Percentiles rank a stretch among this genome's conserved stretches.
These are phyloP conservation scores for Odontamblyopus rebecca DNA, from an alignment of 2,797 vertebrate species.

Conservation along the genomic window DNA sequence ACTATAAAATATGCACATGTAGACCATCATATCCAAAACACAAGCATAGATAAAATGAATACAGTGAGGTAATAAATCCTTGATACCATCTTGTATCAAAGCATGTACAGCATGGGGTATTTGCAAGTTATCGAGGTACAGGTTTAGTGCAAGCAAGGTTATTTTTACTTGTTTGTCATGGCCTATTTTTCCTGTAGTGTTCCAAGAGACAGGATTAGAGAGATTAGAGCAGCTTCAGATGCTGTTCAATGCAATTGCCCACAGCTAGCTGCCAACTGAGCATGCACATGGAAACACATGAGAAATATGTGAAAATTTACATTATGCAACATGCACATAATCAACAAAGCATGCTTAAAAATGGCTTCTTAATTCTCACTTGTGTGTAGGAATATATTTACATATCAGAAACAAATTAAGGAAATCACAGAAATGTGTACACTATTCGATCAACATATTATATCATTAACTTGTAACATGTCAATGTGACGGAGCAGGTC, in stretches of 20 bases:
- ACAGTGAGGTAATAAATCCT: background rate
- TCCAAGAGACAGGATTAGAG: constrained; percentile 62
- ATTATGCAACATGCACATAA: too few species aligned
- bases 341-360: too few species aligned
- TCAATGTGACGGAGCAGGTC: too few species aligned
- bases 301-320: too few species aligned
- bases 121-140: background rate
- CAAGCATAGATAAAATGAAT: background rate
- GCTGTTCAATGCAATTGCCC: constrained; percentile 21
- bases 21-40: background rate
- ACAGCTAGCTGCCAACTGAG: constrained; percentile 21
- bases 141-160: constrained; percentile 19
- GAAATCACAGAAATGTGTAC: too few species aligned
- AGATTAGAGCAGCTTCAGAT: constrained; percentile 57
- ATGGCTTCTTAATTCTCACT: too few species aligned
- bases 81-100: background rate
- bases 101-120: background rate
- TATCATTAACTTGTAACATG: background rate
- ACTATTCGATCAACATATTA: background rate
- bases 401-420: background rate
- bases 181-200: constrained; percentile 50
- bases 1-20: too few species aligned
- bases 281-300: constrained; percentile 8
- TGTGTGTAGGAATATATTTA: too few species aligned
- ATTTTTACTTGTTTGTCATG: constrained; percentile 47